Conservation (phyloP, 2,113 vertebrate species). For the Fulica atra region DNA sequence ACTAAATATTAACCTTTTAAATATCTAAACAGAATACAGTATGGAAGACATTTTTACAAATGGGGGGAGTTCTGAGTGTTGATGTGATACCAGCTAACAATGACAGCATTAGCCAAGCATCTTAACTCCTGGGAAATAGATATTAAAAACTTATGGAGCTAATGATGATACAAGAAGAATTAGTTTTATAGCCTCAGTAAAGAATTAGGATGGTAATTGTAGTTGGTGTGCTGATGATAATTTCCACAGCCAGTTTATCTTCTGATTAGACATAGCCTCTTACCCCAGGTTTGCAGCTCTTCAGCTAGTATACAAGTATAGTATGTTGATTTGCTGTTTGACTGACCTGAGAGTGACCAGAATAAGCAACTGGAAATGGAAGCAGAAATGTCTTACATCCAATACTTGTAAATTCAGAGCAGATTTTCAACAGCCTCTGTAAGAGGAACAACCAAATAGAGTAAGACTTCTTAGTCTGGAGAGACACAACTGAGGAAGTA, state of each 20-base stretch:
- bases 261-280: neutral
- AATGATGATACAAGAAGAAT: neutral
- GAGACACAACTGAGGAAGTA: neutral
- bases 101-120: neutral
- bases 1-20: constrained; percentile 81
- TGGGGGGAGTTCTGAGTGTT: neutral
- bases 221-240: neutral
- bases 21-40: constrained; percentile 62
- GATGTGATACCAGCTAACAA: neutral
- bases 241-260: neutral
- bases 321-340: neutral
- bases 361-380: neutral
- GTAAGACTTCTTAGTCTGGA: neutral
- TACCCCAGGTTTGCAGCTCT: neutral
- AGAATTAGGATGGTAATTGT: neutral
- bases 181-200: neutral
- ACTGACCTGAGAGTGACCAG: neutral
- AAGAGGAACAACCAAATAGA: neutral
- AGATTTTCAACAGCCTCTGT: neutral
- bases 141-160: neutral
- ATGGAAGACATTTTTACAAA: constrained; percentile 48
- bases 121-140: neutral
- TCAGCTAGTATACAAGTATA: neutral
- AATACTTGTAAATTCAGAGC: neutral
- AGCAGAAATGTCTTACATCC: neutral